Base-by-base conservation (phyloP, 64 coral and sea anemone genomes). In the Stylophora pistillata region DNA sequence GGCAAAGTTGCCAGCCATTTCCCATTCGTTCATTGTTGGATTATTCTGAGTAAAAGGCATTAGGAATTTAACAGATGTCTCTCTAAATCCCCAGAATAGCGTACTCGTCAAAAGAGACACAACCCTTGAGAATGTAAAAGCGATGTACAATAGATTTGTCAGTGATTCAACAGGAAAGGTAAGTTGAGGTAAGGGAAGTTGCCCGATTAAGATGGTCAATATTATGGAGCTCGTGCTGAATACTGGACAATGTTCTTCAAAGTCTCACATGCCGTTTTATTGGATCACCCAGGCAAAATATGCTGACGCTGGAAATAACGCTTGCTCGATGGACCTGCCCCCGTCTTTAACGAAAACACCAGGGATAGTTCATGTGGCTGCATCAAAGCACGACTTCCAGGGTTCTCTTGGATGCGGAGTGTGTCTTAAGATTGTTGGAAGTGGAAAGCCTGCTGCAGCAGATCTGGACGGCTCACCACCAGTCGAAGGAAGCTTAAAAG, bases 371-470 rank as follows among this genome's bases (percentile, higher is more conserved):
- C 63, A 64, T 27, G 86, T 78, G 10, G 91, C 91, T 59, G 91
- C 86, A 28, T 85, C 82, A 0, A 32, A 28, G 15, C 58, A 68
- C 30, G 74, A 88, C 21, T 93, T 87, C 31, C 91, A 93, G 66
- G 55, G 58, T 12, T 93, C 91, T 13, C 86, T 93, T 20, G 91
- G 91, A 26, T 93, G 91, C 88, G 91, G 91, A 14, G 78, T 88
- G 33, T 93, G 91, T n/a, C 29, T 93, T 37, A 70, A 88, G 52
- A 78, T 93, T 10, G 52, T 27, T 18, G 85, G 91, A 30, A 87
- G 82, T 21, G 85, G 91, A 7, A 54, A 88, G 23, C 70, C 85
- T 9, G 70, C 85, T 58, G 73, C 73, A 17, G 71, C 85, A 14
- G 85, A 76, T 13, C 70, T 73, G 25, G 73, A 32, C 9, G 85